Evolutionary conservation across 1,140 invertebrate genomes (phyloP).

Genomic region (Oryctes rhinoceros): DNA sequence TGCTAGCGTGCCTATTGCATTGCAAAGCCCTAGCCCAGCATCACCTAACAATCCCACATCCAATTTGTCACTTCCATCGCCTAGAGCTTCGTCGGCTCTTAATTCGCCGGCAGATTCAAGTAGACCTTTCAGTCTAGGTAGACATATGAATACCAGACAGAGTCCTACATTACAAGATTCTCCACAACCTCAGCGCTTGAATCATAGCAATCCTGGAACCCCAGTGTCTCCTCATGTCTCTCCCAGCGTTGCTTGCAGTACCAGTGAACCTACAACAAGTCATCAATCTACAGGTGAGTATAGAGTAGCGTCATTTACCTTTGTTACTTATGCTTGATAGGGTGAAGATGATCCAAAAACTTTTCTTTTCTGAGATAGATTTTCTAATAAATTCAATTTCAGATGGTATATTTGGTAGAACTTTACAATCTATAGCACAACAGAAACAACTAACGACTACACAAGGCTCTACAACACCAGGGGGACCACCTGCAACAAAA

Average conservation of each 20-base stretch:
- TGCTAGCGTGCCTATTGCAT: conserved; percentile 83
- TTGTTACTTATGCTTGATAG: not conserved
- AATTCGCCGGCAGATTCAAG: conserved; percentile 75
- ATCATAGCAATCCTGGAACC: conserved; percentile 76
- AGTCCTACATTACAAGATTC: conserved; percentile 69
- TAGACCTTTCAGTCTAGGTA: conserved; percentile 61
- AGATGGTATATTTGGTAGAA: conserved; percentile 82
- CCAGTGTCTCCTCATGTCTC: conserved; percentile 72
- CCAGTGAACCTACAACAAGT: conserved; percentile 58
- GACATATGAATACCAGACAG: conserved; percentile 68
- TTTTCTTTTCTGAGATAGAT: conserved; percentile 4
- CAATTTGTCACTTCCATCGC: conserved; percentile 76
- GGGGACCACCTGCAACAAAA: conserved; percentile 62
- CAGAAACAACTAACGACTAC: conserved; percentile 70
- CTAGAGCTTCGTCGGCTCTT: conserved; percentile 72
- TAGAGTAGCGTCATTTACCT: not conserved
- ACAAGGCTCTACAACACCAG: conserved; percentile 58
- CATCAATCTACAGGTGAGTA: conserved; percentile 62
- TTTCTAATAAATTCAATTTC: conserved; percentile 1
- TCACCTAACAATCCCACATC: conserved; percentile 77
- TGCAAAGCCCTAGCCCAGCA: conserved; percentile 75
- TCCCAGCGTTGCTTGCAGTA: conserved; percentile 64
- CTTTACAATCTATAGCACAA: conserved; percentile 79
- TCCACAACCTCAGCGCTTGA: conserved; percentile 64
- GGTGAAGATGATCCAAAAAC: not conserved